phyloP scores from a whole-genome alignment of 1,140 invertebrate species.

The Hylyphantes graminicola region DNA sequence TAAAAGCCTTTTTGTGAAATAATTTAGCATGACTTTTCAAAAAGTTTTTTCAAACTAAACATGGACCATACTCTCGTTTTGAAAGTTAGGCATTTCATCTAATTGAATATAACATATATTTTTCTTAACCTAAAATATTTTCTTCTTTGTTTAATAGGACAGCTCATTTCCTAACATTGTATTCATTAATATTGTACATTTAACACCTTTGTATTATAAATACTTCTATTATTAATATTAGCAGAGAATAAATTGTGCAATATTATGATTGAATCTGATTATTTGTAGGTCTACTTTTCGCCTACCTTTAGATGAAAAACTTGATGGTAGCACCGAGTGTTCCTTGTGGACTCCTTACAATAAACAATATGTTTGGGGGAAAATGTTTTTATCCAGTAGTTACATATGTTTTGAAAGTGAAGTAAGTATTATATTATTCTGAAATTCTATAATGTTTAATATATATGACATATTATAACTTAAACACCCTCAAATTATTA shows the following conservation, averaged over 20 bases:
- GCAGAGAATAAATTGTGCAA: no score
- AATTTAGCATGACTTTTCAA: no score
- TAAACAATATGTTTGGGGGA: slow-evolving; percentile 88
- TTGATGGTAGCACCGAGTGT: slow-evolving; percentile 92
- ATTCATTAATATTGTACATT: neutral
- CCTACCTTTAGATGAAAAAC: slow-evolving; percentile 86
- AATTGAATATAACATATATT: neutral
- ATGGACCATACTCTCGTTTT: no score
- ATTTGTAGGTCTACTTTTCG: slow-evolving; percentile 83
- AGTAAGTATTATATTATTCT: slow-evolving; percentile 71
- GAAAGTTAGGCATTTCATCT: no score
- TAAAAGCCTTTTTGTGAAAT: no score
- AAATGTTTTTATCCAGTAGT: slow-evolving; percentile 91
- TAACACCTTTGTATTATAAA: neutral
- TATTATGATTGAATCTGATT: neutral
- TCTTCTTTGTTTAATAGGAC: neutral
- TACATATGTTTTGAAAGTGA: slow-evolving; percentile 96
- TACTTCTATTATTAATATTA: neutral
- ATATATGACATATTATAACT: no score
- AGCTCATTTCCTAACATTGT: neutral
- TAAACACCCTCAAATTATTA: no score
- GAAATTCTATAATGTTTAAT: neutral
- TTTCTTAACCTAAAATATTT: neutral
- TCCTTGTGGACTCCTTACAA: slow-evolving; percentile 96
- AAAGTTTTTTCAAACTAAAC: no score